These are phyloP conservation scores for Aleiodes alternator DNA, from an alignment of 2,888 invertebrate genomes.

Conservation along the genomic window DNA sequence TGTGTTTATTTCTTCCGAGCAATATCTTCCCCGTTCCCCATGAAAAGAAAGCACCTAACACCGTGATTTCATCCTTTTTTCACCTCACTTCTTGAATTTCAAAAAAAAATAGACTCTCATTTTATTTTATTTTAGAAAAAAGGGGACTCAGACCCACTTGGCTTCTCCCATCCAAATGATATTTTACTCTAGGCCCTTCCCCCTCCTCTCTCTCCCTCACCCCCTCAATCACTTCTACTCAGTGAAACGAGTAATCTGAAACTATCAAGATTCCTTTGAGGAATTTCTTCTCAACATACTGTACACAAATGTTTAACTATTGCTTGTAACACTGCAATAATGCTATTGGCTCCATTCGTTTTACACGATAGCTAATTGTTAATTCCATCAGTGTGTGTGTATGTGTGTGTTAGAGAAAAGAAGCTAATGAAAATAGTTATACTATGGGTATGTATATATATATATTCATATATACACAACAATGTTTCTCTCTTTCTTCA, in stretches of 20 bases:
- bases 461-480: not conserved
- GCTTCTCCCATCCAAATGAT: not conserved
- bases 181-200: not conserved
- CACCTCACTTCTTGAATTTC: not conserved
- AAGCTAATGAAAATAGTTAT: not conserved
- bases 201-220: too few relatives aligned
- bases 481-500: not conserved
- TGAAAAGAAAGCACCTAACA: not conserved
- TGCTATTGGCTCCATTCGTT: not conserved
- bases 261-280: conserved; percentile 13
- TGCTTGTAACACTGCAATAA: not conserved
- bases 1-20: too few relatives aligned
- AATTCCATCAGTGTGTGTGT: not conserved
- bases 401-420: not conserved
- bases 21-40: not conserved
- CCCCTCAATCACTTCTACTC: conserved; percentile 9
- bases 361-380: not conserved
- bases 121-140: too few relatives aligned
- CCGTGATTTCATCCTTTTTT: not conserved
- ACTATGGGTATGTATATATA: too few relatives aligned
- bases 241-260: conserved; percentile 11
- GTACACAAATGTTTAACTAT: conserved; percentile 24
- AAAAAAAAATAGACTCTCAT: not conserved
- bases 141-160: not conserved
- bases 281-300: conserved; percentile 21